Conservation (phyloP, 1,140 invertebrate genomes). For the Lucilia sericata region DNA sequence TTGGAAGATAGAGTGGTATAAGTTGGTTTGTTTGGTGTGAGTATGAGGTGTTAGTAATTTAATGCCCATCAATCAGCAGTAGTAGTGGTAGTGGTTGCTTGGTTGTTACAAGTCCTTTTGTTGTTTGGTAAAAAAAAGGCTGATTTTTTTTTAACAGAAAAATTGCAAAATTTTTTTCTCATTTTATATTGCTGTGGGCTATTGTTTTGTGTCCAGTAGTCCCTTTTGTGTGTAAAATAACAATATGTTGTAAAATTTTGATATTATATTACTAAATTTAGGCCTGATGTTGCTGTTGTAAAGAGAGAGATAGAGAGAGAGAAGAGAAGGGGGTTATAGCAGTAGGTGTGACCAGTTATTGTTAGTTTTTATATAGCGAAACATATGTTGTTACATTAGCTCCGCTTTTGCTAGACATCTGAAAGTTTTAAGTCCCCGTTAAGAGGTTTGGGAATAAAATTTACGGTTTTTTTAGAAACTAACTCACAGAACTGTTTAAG, state of each 20-base stretch:
- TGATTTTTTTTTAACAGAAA: constrained; percentile 16
- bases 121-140: constrained; percentile 22
- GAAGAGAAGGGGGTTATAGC: no score
- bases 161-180: background rate
- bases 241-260: background rate
- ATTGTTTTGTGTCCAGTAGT: background rate
- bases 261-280: constrained; percentile 5
- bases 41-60: constrained; percentile 37
- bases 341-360: no score
- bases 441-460: no score
- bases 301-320: no score
- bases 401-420: no score
- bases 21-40: background rate
- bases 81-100: background rate
- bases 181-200: background rate
- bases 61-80: constrained; percentile 36
- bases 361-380: no score
- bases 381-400: no score
- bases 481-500: no score
- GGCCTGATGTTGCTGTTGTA: no score
- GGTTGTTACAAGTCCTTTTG: background rate
- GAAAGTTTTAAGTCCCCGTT: no score
- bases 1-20: no score
- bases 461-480: no score
- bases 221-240: background rate